Evolutionary conservation across 2,797 vertebrate genomes (phyloP).

Genomic region (Odontamblyopus rebecca): DNA sequence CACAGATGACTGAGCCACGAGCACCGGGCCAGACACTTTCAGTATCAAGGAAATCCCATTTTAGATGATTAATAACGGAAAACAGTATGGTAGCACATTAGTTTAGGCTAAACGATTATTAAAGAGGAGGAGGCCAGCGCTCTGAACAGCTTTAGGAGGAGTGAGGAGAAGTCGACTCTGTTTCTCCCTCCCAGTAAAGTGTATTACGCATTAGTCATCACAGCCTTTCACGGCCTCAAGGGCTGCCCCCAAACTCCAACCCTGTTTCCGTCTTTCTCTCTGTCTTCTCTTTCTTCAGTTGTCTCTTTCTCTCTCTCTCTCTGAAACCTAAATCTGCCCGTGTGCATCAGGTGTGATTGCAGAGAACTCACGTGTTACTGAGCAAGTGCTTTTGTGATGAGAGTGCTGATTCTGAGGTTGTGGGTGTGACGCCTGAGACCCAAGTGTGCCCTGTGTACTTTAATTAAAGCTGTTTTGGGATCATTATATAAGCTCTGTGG

Average conservation of each 20-base stretch:
- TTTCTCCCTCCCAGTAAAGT: slow-evolving; percentile 49
- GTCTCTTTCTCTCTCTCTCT: not conserved
- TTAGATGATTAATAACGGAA: not conserved
- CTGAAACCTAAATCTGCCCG: not conserved
- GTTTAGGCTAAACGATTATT: not conserved
- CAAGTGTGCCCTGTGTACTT: not conserved
- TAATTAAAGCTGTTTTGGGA: not conserved
- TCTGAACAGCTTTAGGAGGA: slow-evolving; percentile 9
- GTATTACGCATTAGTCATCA: slow-evolving; percentile 53
- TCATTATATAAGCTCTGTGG: slow-evolving; percentile 3
- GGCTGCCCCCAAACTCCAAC: slow-evolving; percentile 27
- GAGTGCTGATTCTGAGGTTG: not conserved
- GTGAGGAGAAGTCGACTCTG: slow-evolving; percentile 41
- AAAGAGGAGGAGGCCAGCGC: slow-evolving; percentile 6
- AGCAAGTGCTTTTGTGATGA: not conserved
- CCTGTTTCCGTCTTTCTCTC: not conserved
- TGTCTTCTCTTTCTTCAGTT: not conserved
- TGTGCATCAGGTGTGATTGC: slow-evolving; percentile 32
- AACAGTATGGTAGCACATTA: not conserved
- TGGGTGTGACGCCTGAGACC: slow-evolving; percentile 9
- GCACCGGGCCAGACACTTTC: not conserved
- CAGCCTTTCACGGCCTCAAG: slow-evolving; percentile 33
- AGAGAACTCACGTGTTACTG: slow-evolving; percentile 33
- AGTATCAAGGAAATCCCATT: not conserved
- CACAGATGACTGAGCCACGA: slow-evolving; percentile 31